Base-by-base conservation (phyloP, 2,113 vertebrate genomes). In the Clinocottus analis region DNA sequence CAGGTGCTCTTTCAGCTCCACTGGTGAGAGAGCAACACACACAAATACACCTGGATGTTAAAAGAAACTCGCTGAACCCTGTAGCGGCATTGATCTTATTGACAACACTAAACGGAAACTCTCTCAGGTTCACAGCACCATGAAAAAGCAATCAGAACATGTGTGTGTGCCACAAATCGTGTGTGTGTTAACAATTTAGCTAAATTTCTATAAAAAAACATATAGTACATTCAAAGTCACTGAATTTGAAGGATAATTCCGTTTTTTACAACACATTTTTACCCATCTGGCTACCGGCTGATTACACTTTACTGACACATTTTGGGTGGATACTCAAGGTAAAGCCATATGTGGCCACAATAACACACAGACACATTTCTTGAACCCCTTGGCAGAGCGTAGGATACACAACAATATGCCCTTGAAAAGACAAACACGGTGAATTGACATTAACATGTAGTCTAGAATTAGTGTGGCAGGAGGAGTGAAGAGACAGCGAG, bases 1-100 rank as follows among this genome's bases (percentile, higher is more conserved):
- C 61, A 99, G 92, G 49, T 97, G 97, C 86, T 97, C 96, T 93
- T 97, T 97, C 58, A 99, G 95, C 65, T 99, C 98, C 88, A 95
- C 98, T 99, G 86, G 12, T 68, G 5, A 81, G 10, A 89, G 0
- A 76, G 1, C 1, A 0, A 80, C 17, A 88, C 17, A 88, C 16
- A 82, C 5, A 63, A 4, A 81, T 55, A 83, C 19, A 66, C 53
- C 21, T n/a, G 31, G 29, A 51, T 27, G 61, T 72, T 47, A 62
- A 65, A 67, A 19, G 8, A 65, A n/a, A 53, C 53, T 68, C 23
- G 39, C 11, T 35, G 63, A 70, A 37, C 64, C 53, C 2, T 37
- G 31, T 51, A 61, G 27, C 1, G 37, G 31, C 45, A 72, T 79
- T 39, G 67, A 77, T 80, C 41, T 71, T 51, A 83, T 80, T 0